A percentile compares a stretch with the other conserved stretches of the same genome.
Evolutionary conservation across 2,888 invertebrate species (phyloP).

Genomic region (Plutella xylostella): DNA sequence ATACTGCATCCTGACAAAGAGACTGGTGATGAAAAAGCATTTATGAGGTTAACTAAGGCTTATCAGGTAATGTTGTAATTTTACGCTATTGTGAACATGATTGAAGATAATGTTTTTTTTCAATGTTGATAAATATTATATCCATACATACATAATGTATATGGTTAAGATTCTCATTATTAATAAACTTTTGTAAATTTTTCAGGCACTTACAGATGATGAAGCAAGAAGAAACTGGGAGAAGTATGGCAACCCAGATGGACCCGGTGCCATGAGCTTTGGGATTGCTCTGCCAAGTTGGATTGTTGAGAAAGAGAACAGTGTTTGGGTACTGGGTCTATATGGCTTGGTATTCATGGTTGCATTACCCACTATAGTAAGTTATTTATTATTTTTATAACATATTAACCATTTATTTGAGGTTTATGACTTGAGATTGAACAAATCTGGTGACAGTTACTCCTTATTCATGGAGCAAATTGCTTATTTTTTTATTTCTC

Average conservation of each 20-base stretch:
- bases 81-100: conserved; percentile 1
- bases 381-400: conserved; percentile 27
- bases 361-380: conserved; percentile 86
- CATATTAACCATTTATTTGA: no score
- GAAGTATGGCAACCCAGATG: conserved; percentile 99
- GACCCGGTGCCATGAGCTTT: conserved; percentile 99
- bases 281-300: conserved; percentile 99
- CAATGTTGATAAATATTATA: no score
- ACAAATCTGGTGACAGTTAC: no score
- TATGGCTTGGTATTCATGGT: conserved; percentile 99
- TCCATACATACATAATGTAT: no score
- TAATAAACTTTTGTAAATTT: conserved; percentile 19
- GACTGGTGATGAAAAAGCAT: conserved; percentile 95
- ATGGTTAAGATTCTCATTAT: no score
- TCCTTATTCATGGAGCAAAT: no score
- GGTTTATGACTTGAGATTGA: no score
- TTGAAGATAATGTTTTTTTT: no score
- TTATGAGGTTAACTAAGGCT: conserved; percentile 96
- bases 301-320: conserved; percentile 99
- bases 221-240: conserved; percentile 98
- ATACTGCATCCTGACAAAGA: conserved; percentile 98
- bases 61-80: conserved; percentile 77
- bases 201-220: conserved; percentile 94
- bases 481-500: neutral
- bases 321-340: conserved; percentile 95